phyloP scores from a whole-genome alignment of 2,888 invertebrate species.

The Drosophila nigricruria region DNA sequence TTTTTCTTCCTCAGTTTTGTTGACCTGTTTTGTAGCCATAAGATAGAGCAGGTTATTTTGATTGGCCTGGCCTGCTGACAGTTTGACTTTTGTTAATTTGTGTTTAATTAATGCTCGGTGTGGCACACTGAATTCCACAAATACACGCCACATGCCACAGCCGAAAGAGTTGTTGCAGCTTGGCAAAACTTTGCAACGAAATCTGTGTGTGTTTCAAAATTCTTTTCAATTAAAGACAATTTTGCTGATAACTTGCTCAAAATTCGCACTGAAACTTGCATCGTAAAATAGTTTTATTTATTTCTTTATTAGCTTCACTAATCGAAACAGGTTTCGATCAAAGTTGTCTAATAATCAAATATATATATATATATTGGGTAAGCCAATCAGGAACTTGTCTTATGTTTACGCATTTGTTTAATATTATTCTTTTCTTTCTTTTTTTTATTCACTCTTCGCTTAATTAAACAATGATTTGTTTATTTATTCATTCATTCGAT shows the following conservation, averaged over 20 bases:
- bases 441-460: constrained; percentile 8
- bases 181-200: not conserved
- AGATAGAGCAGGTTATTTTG: constrained; percentile 69
- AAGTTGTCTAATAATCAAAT: not conserved
- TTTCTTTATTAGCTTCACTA: not conserved
- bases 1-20: constrained; percentile 19
- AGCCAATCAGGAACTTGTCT: constrained; percentile 2
- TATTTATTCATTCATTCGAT: constrained; percentile 20
- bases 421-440: not conserved
- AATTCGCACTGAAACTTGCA: not conserved
- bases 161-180: constrained; percentile 5
- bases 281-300: not conserved
- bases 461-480: constrained; percentile 19
- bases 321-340: constrained; percentile 21
- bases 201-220: not conserved
- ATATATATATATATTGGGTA: not conserved
- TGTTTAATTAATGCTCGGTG: constrained; percentile 64
- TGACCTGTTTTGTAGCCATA: constrained; percentile 52
- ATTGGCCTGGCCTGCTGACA: constrained; percentile 69
- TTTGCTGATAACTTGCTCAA: not conserved
- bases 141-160: constrained; percentile 6
- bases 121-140: constrained; percentile 51
- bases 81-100: constrained; percentile 72
- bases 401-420: constrained; percentile 10
- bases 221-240: not conserved